Evolutionary conservation across 2,797 vertebrate species (phyloP), one percentile per base, ranked within the genome.

Genomic region (Odontamblyopus lacepedii): DNA sequence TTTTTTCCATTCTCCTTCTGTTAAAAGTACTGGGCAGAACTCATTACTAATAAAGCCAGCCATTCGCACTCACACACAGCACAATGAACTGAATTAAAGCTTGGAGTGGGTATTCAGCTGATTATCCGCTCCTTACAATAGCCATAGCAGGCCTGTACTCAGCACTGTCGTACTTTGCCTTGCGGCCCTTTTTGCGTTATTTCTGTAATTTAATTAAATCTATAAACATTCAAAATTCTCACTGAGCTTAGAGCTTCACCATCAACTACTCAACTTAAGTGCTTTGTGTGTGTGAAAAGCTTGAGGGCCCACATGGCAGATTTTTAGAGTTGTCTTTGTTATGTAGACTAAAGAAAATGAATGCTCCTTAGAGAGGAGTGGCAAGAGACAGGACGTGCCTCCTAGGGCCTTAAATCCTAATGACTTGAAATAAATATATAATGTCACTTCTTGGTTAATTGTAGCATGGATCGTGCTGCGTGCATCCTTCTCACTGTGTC

Each of bases 401-500:
- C 90, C 88, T 79, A 81, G 4, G 90, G 91, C 80, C 75, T 69
- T 85, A 87, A 85, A 87, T 91, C 86, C 84, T 93, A 93, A 94
- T 93, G 91, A 94, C 87, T 90, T 66, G 65, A 91, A 92, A 93
- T 92, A 93, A 94, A 93, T 93, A 92, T 91, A 93, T 90, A 92
- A 91, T 83, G 78, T 87, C 83, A 81, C 87, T 86, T 87, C 84
- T 87, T 89, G 84, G 91, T 93, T 94, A 93, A 92, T 91, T 91
- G 89, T 80, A 85, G 51, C 72, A 70, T 55, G 80, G 81, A 82
- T 85, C 85, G 88, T 29, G 57, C 84, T 59, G 89, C 81, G 88
- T 83, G 73, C 80, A 73, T 75, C 78, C 83, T 85, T 78, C 30
- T 86, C 76, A 51, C 59, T 70, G 67, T 69, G 79, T 80, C 78